Base-by-base conservation (phyloP, 1,140 invertebrate genomes). In the Kradibia gibbosae region DNA sequence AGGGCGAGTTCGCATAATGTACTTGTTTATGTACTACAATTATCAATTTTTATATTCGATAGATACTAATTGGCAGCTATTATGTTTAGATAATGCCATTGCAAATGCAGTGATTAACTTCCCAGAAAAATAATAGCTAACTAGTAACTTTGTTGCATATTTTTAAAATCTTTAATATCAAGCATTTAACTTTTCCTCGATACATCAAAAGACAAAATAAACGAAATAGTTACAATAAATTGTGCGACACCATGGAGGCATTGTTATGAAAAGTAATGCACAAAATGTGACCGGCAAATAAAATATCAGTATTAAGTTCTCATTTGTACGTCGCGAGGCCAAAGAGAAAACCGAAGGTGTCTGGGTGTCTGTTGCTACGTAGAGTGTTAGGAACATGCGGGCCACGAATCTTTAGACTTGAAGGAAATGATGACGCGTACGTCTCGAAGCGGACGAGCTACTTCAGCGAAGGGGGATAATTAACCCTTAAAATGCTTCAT, bases 401-500 rank as follows among this genome's bases (percentile, higher is more conserved):
- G 78, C 86, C 80, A 86, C 83, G 85, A 86, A 85, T 87, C 85
- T 87, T 86, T 85, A 83, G 84, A 86, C 84, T 84, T 85, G 86
- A 86, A 82, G 85, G 83, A 85, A 85, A 89, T 88, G 86, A 88
- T 85, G 88, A 89, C 88, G 34, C 31, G 60, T 13, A 45, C 55
- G 86, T 87, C 87, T 85, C 86, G 85, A 84, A 82, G 86, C 80
- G 84, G 85, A 87, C 84, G 85, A 85, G 20, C 57, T 25, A 39
- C 25, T 60, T 86, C 87, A 87, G 85, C 87, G 85, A 87, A 87
- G 82, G 85, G 86, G 57, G 85, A n/a, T 89, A 89, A 91, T 90
- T 91, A 91, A 86, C 86, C 87, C 85, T 85, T 84, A 85, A 85
- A 87, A 91, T 87, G 86, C 84, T 90, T 87, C 87, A 90, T 91